Percentiles rank a stretch among this genome's conserved stretches.
Evolutionary conservation across 2,888 invertebrate genomes (phyloP).

Genomic region (Drosophila histrio): DNA sequence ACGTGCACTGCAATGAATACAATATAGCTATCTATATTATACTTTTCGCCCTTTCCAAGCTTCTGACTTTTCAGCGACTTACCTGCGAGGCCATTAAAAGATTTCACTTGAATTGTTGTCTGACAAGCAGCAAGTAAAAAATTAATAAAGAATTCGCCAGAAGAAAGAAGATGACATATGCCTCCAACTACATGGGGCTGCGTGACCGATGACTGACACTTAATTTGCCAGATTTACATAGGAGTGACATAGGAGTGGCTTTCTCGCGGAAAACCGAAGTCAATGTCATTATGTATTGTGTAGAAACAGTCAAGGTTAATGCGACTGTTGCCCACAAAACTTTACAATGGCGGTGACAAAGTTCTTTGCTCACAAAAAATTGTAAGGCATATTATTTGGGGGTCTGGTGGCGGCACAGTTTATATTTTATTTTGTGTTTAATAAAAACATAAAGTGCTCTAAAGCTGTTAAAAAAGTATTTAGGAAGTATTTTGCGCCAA

Average conservation of each 20-base stretch:
- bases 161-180: conserved; percentile 26
- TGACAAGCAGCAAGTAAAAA: conserved; percentile 41
- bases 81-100: conserved; percentile 41
- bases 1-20: no score
- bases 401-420: neutral
- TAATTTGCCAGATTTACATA: conserved; percentile 78
- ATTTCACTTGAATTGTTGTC: conserved; percentile 69
- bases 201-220: conserved; percentile 61
- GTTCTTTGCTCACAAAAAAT: conserved; percentile 48
- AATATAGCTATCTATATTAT: no score
- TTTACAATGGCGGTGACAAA: conserved; percentile 70
- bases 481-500: conserved; percentile 67
- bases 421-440: conserved; percentile 39
- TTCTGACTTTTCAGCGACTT: neutral
- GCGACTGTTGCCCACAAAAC: conserved; percentile 36
- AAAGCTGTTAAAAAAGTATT: conserved; percentile 79
- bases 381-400: conserved; percentile 59
- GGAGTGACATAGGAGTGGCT: conserved; percentile 36
- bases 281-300: conserved; percentile 53
- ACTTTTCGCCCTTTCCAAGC: neutral
- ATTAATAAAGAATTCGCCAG: conserved; percentile 57
- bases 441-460: conserved; percentile 74
- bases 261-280: conserved; percentile 14
- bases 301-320: neutral
- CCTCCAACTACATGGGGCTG: neutral